Conservation (phyloP, 2,888 invertebrate genomes). For the Cataglyphis cursor region DNA sequence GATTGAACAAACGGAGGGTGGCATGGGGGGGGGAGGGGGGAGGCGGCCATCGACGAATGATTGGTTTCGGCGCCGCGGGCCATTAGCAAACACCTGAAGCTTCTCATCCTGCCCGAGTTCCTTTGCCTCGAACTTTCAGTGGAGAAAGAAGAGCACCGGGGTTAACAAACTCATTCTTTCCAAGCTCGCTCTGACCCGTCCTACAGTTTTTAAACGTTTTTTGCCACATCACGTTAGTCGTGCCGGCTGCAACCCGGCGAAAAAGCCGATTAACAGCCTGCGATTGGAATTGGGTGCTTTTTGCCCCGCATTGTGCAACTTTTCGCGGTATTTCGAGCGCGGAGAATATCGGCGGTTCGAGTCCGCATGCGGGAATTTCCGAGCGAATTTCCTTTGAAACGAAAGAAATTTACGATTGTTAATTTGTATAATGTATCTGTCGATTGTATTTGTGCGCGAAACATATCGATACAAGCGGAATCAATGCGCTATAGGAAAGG, state of each 20-base stretch:
- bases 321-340: slow-evolving; percentile 17
- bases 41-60: slow-evolving; percentile 49
- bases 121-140: slow-evolving; percentile 60
- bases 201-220: slow-evolving; percentile 53
- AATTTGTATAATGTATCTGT: slow-evolving; percentile 34
- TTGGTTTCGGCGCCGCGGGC: slow-evolving; percentile 56
- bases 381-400: slow-evolving; percentile 28
- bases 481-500: background rate
- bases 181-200: slow-evolving; percentile 29
- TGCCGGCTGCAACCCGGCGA: slow-evolving; percentile 31
- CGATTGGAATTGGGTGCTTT: slow-evolving; percentile 53
- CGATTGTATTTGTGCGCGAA: background rate
- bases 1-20: slow-evolving; percentile 54
- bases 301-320: slow-evolving; percentile 43
- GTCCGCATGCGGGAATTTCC: slow-evolving; percentile 4
- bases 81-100: slow-evolving; percentile 73
- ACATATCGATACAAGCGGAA: background rate
- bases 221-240: slow-evolving; percentile 13
- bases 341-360: slow-evolving; percentile 33
- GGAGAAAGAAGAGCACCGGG: slow-evolving; percentile 52
- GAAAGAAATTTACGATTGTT: slow-evolving; percentile 38
- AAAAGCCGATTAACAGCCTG: slow-evolving; percentile 52
- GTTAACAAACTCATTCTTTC: slow-evolving; percentile 71
- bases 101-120: slow-evolving; percentile 59
- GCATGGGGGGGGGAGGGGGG: background rate